phyloP scores from a whole-genome alignment of 2,888 invertebrate genomes.

The Lasioglossum vierecki region DNA sequence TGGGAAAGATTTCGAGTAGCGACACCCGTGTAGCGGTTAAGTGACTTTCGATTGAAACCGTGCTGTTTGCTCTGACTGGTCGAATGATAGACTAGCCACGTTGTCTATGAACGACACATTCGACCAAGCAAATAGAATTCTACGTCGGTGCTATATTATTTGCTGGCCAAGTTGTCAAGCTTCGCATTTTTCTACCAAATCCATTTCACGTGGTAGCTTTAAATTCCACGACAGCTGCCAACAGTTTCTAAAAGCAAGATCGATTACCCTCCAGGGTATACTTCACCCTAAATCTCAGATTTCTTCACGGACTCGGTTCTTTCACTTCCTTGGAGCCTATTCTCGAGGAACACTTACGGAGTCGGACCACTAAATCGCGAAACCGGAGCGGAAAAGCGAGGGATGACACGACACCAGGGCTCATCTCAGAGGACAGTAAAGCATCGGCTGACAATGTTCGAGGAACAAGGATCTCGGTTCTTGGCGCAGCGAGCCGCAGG shows the following conservation, averaged over 20 bases:
- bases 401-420: neutral
- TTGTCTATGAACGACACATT: neutral
- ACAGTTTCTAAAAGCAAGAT: neutral
- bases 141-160: neutral
- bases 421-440: constrained; percentile 71
- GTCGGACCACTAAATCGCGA: constrained; percentile 23
- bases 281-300: neutral
- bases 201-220: neutral
- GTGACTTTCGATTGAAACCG: constrained; percentile 24
- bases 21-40: neutral
- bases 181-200: neutral
- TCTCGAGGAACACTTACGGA: neutral
- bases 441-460: constrained; percentile 67
- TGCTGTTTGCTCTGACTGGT: neutral
- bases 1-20: neutral
- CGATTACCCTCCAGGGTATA: neutral
- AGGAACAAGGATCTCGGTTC: constrained; percentile 47
- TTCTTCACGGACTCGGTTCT: neutral
- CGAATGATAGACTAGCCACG: constrained; percentile 12
- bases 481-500: constrained; percentile 41
- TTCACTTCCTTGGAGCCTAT: neutral
- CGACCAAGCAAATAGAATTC: neutral
- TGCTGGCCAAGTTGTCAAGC: neutral
- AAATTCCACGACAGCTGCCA: neutral
- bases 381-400: neutral